Conservation (phyloP, 92 coral and sea anemone genomes). For the Porites evermanni region DNA sequence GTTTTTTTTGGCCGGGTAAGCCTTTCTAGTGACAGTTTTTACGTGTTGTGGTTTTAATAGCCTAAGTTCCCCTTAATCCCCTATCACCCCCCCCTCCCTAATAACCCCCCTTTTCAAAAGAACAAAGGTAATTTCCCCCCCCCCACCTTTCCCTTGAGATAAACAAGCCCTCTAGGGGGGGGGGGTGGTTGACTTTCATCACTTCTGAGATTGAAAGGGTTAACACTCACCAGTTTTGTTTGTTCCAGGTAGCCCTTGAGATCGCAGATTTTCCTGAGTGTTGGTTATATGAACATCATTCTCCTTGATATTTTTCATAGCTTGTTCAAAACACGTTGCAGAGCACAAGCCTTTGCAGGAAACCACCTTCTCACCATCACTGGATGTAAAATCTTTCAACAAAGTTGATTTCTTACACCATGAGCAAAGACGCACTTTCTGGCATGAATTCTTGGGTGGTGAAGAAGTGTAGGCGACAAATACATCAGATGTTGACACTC, state of each 20-base stretch:
- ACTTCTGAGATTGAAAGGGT: neutral
- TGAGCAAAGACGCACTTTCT: constrained; percentile 46
- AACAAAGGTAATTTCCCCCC: no score
- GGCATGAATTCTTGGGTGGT: neutral
- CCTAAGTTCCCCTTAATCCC: no score
- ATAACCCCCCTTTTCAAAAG: no score
- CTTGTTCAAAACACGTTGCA: constrained; percentile 75
- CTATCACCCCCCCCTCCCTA: no score
- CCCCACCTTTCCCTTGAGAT: no score
- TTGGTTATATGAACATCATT: constrained; percentile 42
- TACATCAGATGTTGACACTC: neutral
- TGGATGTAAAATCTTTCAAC: constrained; percentile 62
- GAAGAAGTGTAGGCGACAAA: constrained; percentile 26
- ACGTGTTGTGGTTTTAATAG: no score
- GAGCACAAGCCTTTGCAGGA: constrained; percentile 75
- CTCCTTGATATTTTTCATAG: constrained; percentile 59
- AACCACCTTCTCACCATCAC: constrained; percentile 68
- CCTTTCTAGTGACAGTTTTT: no score
- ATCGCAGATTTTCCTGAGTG: constrained; percentile 15
- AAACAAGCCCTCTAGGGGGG: no score
- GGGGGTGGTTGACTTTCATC: no score
- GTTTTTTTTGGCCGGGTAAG: no score
- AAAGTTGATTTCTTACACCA: constrained; percentile 78
- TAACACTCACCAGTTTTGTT: constrained; percentile 19
- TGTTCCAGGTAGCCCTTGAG: constrained; percentile 5